Percentiles rank a stretch among this genome's conserved stretches.
These are phyloP conservation scores for Carterocephalus palaemon DNA, from an alignment of 2,888 invertebrate species.

Conservation along the genomic window DNA sequence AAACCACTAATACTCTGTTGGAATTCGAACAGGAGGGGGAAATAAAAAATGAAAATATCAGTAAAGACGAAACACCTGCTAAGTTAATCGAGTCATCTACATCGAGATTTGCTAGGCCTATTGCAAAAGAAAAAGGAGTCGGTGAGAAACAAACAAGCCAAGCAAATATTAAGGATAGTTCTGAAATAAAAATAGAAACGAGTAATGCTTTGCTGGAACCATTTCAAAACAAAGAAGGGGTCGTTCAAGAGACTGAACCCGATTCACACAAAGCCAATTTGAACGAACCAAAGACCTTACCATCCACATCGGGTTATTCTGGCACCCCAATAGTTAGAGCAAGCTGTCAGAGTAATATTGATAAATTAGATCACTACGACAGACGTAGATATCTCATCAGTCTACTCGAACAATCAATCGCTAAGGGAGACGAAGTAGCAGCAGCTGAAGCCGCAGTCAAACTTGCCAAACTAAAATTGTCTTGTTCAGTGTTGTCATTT, in stretches of 20 bases:
- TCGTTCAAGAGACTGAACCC: not conserved
- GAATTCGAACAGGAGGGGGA: no score
- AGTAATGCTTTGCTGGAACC: not conserved
- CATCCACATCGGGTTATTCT: conserved; percentile 12
- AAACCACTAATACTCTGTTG: no score
- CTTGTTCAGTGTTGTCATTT: conserved; percentile 81
- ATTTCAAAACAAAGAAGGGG: not conserved
- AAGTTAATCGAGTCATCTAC: no score
- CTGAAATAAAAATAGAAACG: not conserved
- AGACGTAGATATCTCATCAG: conserved; percentile 76
- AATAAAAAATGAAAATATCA: no score
- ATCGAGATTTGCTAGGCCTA: no score
- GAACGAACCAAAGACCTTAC: not conserved
- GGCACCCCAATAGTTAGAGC: not conserved
- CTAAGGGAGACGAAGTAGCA: conserved; percentile 85
- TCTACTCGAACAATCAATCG: conserved; percentile 87
- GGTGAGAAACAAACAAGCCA: not conserved
- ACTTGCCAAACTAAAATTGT: conserved; percentile 86
- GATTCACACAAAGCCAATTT: not conserved
- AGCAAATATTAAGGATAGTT: not conserved
- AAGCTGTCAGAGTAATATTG: conserved; percentile 27
- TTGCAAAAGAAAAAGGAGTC: no score
- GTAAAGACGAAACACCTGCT: no score
- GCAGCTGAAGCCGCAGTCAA: conserved; percentile 88
- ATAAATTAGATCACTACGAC: conserved; percentile 47